Percentiles rank a stretch among this genome's conserved stretches.
Conservation (phyloP, 92 coral and sea anemone genomes). For the Bergia puertoricense region DNA sequence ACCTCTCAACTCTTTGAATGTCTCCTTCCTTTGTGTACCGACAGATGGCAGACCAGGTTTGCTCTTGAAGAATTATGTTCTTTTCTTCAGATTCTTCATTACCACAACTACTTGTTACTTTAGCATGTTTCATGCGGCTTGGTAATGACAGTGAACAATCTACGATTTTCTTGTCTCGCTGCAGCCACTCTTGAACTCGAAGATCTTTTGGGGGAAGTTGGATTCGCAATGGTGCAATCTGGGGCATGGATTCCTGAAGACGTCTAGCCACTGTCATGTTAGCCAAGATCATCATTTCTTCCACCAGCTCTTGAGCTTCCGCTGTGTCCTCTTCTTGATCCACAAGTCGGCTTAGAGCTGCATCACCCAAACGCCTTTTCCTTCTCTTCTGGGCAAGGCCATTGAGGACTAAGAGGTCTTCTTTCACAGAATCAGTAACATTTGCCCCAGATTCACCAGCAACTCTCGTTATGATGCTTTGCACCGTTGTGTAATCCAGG, state of each 20-base stretch:
- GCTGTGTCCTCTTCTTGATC: conserved; percentile 40
- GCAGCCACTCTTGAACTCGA: conserved; percentile 55
- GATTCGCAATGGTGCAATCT: conserved; percentile 54
- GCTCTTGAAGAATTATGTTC: conserved; percentile 43
- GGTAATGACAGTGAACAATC: conserved; percentile 50
- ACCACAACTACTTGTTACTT: background rate
- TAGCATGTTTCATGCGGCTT: conserved; percentile 28
- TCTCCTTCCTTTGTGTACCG: conserved; percentile 33
- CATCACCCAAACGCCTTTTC: conserved; percentile 56
- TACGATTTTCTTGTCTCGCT: conserved; percentile 35
- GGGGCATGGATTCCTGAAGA: conserved; percentile 40
- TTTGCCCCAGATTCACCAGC: background rate
- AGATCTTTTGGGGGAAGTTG: conserved; percentile 70
- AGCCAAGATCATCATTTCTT: conserved; percentile 77
- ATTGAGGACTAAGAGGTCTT: conserved; percentile 25
- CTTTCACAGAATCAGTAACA: conserved; percentile 28
- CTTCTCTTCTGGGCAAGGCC: conserved; percentile 60
- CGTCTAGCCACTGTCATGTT: conserved; percentile 60
- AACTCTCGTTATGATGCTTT: conserved; percentile 48
- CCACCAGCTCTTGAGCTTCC: conserved; percentile 73
- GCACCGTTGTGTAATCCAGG: conserved; percentile 63
- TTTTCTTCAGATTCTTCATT: conserved; percentile 25
- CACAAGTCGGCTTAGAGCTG: conserved; percentile 48
- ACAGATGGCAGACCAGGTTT: conserved; percentile 50
- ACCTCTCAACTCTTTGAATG: conserved; percentile 31